Percentiles rank a stretch among this genome's conserved stretches.
Conservation (phyloP, 2,113 vertebrate genomes). For the Platysteira castanea region DNA sequence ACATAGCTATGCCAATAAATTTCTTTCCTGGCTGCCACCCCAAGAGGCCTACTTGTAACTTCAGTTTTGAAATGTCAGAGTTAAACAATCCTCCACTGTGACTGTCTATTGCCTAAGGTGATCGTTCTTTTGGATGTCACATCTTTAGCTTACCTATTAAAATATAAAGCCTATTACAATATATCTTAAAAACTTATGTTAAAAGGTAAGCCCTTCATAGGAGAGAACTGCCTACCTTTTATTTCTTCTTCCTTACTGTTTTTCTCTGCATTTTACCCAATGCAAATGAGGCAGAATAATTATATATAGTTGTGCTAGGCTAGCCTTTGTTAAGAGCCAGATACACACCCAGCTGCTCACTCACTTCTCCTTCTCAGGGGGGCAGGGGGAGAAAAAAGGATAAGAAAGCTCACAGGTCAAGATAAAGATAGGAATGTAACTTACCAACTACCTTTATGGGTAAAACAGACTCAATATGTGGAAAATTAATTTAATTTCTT, state of each 20-base stretch:
- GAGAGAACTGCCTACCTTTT: background rate
- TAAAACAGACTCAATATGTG: background rate
- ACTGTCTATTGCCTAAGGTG: background rate
- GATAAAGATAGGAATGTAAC: background rate
- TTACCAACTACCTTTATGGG: background rate
- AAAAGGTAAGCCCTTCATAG: background rate
- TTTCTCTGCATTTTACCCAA: background rate
- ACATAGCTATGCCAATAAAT: background rate
- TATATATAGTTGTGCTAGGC: background rate
- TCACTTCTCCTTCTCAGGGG: background rate
- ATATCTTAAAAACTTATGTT: too few relatives aligned
- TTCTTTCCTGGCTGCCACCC: background rate
- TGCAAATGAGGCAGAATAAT: background rate
- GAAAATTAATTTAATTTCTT: background rate
- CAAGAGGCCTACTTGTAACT: background rate
- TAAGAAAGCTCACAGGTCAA: background rate
- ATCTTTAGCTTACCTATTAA: background rate
- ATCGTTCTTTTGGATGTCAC: background rate
- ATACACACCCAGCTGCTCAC: background rate
- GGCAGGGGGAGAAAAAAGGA: background rate
- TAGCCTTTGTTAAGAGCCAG: background rate
- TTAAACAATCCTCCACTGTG: background rate
- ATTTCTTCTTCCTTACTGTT: background rate
- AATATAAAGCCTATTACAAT: background rate
- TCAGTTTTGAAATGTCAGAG: background rate